Evolutionary conservation across 2,888 invertebrate genomes (phyloP).

Genomic region (Geotrupes spiniger): DNA sequence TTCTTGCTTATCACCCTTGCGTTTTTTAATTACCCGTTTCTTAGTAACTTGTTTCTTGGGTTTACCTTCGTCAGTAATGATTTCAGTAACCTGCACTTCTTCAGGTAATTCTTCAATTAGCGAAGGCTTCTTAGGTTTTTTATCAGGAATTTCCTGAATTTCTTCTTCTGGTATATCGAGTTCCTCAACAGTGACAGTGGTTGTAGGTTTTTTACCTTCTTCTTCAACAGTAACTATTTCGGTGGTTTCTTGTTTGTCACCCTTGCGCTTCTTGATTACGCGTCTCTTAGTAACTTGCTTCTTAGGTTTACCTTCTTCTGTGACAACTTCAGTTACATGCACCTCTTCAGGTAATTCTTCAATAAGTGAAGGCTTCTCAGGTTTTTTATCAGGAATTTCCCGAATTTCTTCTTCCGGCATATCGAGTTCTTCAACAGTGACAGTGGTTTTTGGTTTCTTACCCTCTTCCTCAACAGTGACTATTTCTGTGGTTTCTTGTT

Average conservation of each 20-base stretch:
- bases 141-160: slow-evolving; percentile 17
- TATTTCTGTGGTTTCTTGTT: slow-evolving; percentile 52
- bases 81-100: slow-evolving; percentile 20
- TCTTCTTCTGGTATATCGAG: slow-evolving; percentile 25
- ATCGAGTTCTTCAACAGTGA: slow-evolving; percentile 41
- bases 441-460: slow-evolving; percentile 44
- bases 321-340: slow-evolving; percentile 30
- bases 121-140: slow-evolving; percentile 17
- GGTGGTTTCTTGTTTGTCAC: slow-evolving; percentile 44
- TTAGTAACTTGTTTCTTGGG: slow-evolving; percentile 36
- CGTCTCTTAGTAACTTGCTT: slow-evolving; percentile 40
- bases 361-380: slow-evolving; percentile 15
- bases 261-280: slow-evolving; percentile 35
- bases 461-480: slow-evolving; percentile 49
- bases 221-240: slow-evolving; percentile 31
- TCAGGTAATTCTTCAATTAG: slow-evolving; percentile 27
- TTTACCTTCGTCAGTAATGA: slow-evolving; percentile 31
- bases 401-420: slow-evolving; percentile 33
- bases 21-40: slow-evolving; percentile 49
- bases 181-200: slow-evolving; percentile 25
- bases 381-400: slow-evolving; percentile 31
- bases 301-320: slow-evolving; percentile 46
- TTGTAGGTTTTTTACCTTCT: slow-evolving; percentile 28
- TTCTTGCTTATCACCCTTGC: slow-evolving; percentile 41
- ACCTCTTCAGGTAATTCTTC: slow-evolving; percentile 29